Percentiles rank a stretch among this genome's conserved stretches.
These are phyloP conservation scores for Suncus etruscus DNA, from an alignment of 2,113 vertebrate species.

Conservation along the genomic window DNA sequence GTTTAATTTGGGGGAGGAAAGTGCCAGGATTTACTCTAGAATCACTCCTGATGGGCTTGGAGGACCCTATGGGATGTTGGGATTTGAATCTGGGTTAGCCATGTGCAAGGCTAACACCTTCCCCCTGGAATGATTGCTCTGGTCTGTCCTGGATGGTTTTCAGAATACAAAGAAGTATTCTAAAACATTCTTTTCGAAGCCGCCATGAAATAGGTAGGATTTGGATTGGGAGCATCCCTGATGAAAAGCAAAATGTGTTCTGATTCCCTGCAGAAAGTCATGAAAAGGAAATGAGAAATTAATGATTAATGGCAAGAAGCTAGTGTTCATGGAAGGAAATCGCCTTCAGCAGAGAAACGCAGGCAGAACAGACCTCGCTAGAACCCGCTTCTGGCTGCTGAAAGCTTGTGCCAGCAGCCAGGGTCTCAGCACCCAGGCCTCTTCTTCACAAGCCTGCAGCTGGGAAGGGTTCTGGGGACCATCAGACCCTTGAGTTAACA, in stretches of 20 bases:
- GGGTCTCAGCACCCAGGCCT: too few relatives aligned
- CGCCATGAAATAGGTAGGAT: not conserved
- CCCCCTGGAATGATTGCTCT: not conserved
- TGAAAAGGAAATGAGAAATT: slow-evolving; percentile 5
- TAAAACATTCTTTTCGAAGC: slow-evolving; percentile 37
- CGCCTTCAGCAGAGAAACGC: not conserved
- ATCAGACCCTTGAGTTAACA: too few relatives aligned
- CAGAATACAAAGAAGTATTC: slow-evolving; percentile 12
- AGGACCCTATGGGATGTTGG: too few relatives aligned
- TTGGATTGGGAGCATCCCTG: not conserved
- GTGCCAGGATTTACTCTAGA: too few relatives aligned
- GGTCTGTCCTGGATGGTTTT: slow-evolving; percentile 8
- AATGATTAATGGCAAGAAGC: not conserved
- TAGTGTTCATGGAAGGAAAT: not conserved
- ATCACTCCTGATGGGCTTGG: too few relatives aligned
- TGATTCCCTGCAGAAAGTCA: not conserved
- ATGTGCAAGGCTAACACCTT: too few relatives aligned
- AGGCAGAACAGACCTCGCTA: not conserved
- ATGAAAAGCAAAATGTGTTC: not conserved
- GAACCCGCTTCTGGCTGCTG: not conserved
- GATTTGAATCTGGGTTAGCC: too few relatives aligned
- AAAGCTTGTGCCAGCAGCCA: too few relatives aligned
- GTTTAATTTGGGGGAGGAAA: too few relatives aligned
- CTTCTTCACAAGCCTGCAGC: not conserved
- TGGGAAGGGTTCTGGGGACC: not conserved